Evolutionary conservation across 2,113 vertebrate genomes (phyloP), one percentile per base, ranked within the genome.

Genomic region (Anarrhichthys ocellatus): DNA sequence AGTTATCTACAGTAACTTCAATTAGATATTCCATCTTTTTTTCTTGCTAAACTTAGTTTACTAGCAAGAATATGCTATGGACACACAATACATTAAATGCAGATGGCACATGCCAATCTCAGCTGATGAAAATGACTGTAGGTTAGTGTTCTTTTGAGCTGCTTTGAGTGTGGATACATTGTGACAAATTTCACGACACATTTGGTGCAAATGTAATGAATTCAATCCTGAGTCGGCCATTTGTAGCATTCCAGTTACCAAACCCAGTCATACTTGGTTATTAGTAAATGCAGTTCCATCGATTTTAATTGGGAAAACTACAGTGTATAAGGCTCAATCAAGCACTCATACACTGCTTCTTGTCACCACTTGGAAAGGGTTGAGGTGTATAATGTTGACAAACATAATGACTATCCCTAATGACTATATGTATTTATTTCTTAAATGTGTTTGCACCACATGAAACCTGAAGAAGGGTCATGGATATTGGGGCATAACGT

Each of bases 351-450:
- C 15, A 64, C 13, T 46, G 66, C 3, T 6, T 80, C 61, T 66
- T 63, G 29, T 83, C 67, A 73, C 46, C 42, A 56, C 18, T 44
- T 54, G 15, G 56, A 74, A 78, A 56, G 7, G 22, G 0, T 44
- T 27, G 13, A 27, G 64, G 69, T 42, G 42, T 29, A 40, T 38
- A 27, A 42, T 62, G 78, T 58, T 72, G 79, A 87, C n/a, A 54
- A 81, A 78, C 27, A 80, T 88, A 52, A 86, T 71, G 54, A 68
- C 14, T 3, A 73, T 36, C 24, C 59, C 70, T n/a, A n/a, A n/a
- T n/a, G n/a, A n/a, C n/a, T n/a, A n/a, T n/a, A 59, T 67, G 14
- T 42, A 29, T 77, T 65, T 59, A 32, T 56, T 46, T 4, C n/a
- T 54, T 66, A 69, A 50, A 73, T 44, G 15, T 52, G 29, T 11